phyloP scores from a whole-genome alignment of 2,113 vertebrate species.

The Jaculus jaculus region DNA sequence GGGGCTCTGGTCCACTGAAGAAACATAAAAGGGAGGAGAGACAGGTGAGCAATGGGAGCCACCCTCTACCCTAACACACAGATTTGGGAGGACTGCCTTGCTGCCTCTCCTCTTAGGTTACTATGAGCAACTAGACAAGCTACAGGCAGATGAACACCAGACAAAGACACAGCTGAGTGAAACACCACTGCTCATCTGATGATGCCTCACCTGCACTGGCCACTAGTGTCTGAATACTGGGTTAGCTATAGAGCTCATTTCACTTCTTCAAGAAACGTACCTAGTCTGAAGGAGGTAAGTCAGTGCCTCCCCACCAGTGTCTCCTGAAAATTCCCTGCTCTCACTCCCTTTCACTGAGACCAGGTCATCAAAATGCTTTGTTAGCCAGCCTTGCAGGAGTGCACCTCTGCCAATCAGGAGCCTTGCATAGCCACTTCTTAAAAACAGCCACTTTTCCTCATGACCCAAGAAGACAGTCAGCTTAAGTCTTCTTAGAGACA shows the following conservation, averaged over 20 bases:
- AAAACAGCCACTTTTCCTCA: not conserved
- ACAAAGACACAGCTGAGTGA: not conserved
- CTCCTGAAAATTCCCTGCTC: not conserved
- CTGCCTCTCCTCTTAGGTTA: not conserved
- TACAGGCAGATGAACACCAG: no score
- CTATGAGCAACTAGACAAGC: not conserved
- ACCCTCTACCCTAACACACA: not conserved
- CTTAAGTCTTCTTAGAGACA: not conserved
- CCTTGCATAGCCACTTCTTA: not conserved
- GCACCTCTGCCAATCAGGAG: not conserved
- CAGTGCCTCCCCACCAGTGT: not conserved
- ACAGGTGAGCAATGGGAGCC: not conserved
- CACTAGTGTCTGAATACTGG: not conserved
- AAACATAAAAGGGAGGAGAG: not conserved
- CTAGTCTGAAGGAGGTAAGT: not conserved
- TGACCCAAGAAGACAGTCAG: not conserved
- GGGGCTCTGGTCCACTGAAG: conserved; percentile 80
- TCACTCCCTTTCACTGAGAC: no score
- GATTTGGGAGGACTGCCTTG: no score
- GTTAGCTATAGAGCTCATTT: accelerated
- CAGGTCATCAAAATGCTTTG: not conserved
- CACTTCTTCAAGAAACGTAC: not conserved
- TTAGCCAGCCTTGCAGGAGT: not conserved
- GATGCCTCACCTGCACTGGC: not conserved
- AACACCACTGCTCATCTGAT: not conserved